Evolutionary conservation across 2,888 invertebrate genomes (phyloP), one percentile per base, ranked within the genome.

Genomic region (Hyposoter dolosus): DNA sequence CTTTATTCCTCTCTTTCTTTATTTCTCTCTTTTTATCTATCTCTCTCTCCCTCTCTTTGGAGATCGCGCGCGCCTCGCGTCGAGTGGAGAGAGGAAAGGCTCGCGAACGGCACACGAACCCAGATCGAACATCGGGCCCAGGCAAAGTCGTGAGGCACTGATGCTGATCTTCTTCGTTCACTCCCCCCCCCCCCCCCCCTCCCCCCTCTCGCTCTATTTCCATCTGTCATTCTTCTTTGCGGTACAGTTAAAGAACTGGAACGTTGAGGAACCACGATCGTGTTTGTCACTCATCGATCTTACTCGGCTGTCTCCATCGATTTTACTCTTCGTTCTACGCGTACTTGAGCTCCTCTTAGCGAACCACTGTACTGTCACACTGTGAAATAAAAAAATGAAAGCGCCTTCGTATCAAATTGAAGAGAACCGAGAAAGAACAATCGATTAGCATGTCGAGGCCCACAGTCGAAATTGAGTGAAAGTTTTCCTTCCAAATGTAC

Each of bases 231-330:
- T 45, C 23, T 19, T 3, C 32, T 60, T 71, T 66, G 76, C 66
- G 68, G 60, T 75, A 68, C 74, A 65, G 71, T 65, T 71, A 65
- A 80, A 72, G 63, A 75, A 82, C 82, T 75, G 35, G 82, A 23
- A 82, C 82, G 82, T 68, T 82, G 74, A 82, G 80, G 65, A 71
- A 83, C 85, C 76, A 66, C 72, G 71, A 80, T 83, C 86, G 77
- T 74, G 86, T 83, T 81, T 86, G 83, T 83, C 83, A 86, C 86
- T 86, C 83, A 86, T 86, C 83, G 86, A 86, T 86, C 83, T 86
- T 83, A 81, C 83, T 83, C 83, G 60, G 74, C 81, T 83, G 81
- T 83, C 83, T 72, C 74, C 81, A 28, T 68, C 77, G 74, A 78
- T 83, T 65, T 78, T 78, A 43, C 86, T 75, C 65, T 45, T 71